Base-by-base conservation (phyloP, 1,140 invertebrate species). In the Brachionus plicatilis region DNA sequence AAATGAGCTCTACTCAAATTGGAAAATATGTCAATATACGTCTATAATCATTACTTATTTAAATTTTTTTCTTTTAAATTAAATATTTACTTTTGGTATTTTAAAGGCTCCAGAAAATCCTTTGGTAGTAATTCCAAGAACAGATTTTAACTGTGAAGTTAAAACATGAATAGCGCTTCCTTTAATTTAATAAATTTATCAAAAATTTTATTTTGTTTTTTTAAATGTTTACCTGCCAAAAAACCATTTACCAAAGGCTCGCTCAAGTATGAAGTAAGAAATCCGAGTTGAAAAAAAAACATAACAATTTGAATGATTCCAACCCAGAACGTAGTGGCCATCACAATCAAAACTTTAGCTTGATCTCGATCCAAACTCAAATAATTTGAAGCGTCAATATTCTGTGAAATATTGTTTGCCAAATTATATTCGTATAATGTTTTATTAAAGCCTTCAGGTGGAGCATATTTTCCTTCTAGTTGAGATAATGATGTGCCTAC, bases 231-330 rank as follows among this genome's bases (percentile, higher is more conserved):
- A 60, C 53, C 53, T 1, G 90, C 89, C 20, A 90, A 89, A 85
- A 91, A 91, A 8, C 90, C 90, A 78, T 89, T 90, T 8, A 91
- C 87, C 43, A 91, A 86, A 6, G 90, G 88, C 80, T 91, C 90
- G 11, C 90, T 90, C 27, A 91, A 84, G 80, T 91, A 90, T 6
- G 90, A 88, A n/a, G 90, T 89, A 6, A 91, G 85, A 82, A 90
- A 90, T 1, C 91, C 91, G 11, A 91, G 86, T 12, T 87, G 87
- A 56, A 90, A 87, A 6, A 90, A 78, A 33, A 90, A 90, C 87
- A 91, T 89, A 8, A 88, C 56, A 5, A 91, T 72, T 90, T 91
- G 79, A 33, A 82, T 65, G 9, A 82, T 37, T 14, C 79, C 79
- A 45, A 60, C 33, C 79, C 79, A 82, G 33, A 82, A 68, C 12